Evolutionary conservation across 2,113 vertebrate species (phyloP).

Genomic region (Pachypanchax playfairii): DNA sequence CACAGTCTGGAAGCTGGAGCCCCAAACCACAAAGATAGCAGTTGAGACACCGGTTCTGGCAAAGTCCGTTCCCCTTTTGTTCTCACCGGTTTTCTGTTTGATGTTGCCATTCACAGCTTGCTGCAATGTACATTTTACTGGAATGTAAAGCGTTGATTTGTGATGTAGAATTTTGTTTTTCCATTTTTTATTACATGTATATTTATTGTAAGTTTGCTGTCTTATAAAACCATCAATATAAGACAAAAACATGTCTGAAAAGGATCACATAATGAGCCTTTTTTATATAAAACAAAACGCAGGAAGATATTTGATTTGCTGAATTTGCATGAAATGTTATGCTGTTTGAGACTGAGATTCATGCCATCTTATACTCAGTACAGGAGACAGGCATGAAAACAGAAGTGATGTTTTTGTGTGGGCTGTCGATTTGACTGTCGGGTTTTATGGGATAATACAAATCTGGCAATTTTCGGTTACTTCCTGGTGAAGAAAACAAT

Average conservation of each 20-base stretch:
- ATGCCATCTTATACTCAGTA: conserved; percentile 14
- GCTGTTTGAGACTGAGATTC: conserved; percentile 13
- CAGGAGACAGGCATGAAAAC: not conserved
- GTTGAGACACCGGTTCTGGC: conserved; percentile 28
- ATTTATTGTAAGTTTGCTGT: conserved; percentile 81
- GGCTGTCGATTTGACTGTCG: not conserved
- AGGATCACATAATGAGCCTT: conserved; percentile 19
- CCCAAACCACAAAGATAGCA: conserved; percentile 33
- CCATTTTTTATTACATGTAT: conserved; percentile 69
- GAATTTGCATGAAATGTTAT: conserved; percentile 22
- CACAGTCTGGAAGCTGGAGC: conserved; percentile 49
- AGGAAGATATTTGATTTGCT: conserved; percentile 37
- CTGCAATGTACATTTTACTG: conserved; percentile 82
- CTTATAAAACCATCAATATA: conserved; percentile 33
- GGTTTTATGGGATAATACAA: not conserved
- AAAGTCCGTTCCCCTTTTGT: conserved; percentile 22
- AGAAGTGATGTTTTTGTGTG: not conserved
- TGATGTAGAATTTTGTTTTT: conserved; percentile 66
- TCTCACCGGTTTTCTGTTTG: conserved; percentile 63
- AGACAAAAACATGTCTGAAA: conserved; percentile 60
- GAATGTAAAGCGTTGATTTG: conserved; percentile 81
- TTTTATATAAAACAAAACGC: conserved; percentile 14
- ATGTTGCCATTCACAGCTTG: conserved; percentile 77
- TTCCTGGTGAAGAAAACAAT: conserved; percentile 28
- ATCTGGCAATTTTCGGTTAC: conserved; percentile 21